Percentiles rank a stretch among this genome's conserved stretches.
Evolutionary conservation across 2,888 invertebrate genomes (phyloP).

Genomic region (Heliconius ethilla): DNA sequence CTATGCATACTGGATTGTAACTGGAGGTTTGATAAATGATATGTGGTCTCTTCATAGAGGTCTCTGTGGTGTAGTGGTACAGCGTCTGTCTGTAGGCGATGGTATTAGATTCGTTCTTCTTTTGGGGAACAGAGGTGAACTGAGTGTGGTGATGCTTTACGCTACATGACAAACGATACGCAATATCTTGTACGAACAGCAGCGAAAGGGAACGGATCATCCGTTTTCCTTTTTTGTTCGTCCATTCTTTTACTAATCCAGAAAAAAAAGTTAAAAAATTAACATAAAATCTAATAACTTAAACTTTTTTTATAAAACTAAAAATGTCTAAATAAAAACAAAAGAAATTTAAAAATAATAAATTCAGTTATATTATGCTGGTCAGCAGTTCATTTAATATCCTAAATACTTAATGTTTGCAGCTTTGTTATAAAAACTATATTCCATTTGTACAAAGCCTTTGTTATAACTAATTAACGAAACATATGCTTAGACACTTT

Average conservation of each 20-base stretch:
- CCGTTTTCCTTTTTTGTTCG: too few species aligned
- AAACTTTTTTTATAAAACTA: not conserved
- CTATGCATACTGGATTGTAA: conserved; percentile 63
- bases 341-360: not conserved
- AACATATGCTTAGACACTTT: not conserved
- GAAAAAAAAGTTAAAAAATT: too few species aligned
- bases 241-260: too few species aligned
- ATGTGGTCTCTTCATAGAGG: not conserved
- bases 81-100: too few species aligned
- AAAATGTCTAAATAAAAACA: not conserved
- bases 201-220: too few species aligned
- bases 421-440: too few species aligned
- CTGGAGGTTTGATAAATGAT: conserved; percentile 9
- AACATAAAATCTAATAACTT: not conserved
- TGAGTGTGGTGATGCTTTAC: too few species aligned
- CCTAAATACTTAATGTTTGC: not conserved
- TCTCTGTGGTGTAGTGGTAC: too few species aligned
- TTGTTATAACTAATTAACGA: not conserved
- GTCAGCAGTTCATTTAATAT: conserved; percentile 4
- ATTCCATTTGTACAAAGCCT: not conserved
- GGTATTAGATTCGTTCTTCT: too few species aligned
- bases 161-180: too few species aligned
- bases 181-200: too few species aligned
- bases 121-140: too few species aligned
- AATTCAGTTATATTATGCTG: not conserved